Percentiles rank a stretch among this genome's conserved stretches.
Evolutionary conservation across 1,140 invertebrate genomes (phyloP).

Genomic region (Daktulosphaira vitifoliae): DNA sequence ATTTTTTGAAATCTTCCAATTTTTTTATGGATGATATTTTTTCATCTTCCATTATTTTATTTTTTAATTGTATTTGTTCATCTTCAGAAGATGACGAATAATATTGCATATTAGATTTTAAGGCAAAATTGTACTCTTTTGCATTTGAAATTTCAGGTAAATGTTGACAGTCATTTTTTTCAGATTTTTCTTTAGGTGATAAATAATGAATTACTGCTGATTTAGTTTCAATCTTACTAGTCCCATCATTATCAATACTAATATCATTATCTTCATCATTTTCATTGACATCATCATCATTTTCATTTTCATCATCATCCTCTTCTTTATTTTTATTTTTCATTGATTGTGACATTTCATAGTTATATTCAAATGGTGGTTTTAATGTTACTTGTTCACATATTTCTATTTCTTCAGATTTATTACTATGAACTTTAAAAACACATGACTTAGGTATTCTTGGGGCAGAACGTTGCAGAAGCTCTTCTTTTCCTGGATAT

Average conservation of each 20-base stretch:
- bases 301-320: not conserved
- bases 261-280: not conserved
- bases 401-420: not conserved
- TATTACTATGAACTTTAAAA: not conserved
- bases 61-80: not conserved
- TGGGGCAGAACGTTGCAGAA: not conserved
- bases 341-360: not conserved
- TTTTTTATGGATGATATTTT: conserved; percentile 4
- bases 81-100: not conserved
- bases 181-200: conserved; percentile 1
- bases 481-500: conserved; percentile 12
- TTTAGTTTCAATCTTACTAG: not conserved
- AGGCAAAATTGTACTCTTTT: too few species aligned
- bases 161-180: not conserved
- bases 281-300: not conserved
- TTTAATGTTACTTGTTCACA: not conserved
- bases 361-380: not conserved
- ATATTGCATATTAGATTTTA: too few species aligned
- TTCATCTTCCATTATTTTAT: not conserved
- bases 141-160: not conserved
- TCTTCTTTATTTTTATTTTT: not conserved
- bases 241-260: too few species aligned
- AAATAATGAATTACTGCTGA: not conserved
- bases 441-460: conserved; percentile 1
- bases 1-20: conserved; percentile 42